A percentile compares a stretch with the other conserved stretches of the same genome.
phyloP scores from a whole-genome alignment of 2,797 vertebrate species.

The Scolopax rusticola region DNA sequence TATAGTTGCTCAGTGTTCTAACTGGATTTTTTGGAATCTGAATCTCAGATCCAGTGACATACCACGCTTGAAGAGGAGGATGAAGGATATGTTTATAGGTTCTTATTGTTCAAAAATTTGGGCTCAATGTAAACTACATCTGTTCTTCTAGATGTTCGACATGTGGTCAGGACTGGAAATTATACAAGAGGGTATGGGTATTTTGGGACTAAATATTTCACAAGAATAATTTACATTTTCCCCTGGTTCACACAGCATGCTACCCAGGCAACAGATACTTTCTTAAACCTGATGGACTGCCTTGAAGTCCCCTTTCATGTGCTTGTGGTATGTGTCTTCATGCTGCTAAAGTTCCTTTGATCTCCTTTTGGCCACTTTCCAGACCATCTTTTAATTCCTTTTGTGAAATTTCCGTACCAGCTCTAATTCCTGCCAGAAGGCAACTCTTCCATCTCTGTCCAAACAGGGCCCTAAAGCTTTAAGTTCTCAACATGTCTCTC shows the following conservation, averaged over 20 bases:
- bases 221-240: neutral
- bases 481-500: neutral
- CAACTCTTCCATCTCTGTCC: neutral
- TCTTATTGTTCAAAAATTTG: neutral
- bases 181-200: neutral
- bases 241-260: neutral
- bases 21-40: neutral
- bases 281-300: neutral
- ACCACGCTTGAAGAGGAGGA: neutral
- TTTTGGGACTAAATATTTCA: neutral
- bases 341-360: constrained; percentile 35
- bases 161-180: neutral
- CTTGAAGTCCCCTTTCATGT: constrained; percentile 9
- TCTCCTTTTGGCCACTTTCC: constrained; percentile 35
- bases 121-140: neutral
- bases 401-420: constrained; percentile 19
- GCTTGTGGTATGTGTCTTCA: neutral
- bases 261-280: neutral
- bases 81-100: neutral
- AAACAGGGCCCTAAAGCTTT: neutral
- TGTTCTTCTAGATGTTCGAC: neutral
- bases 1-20: neutral
- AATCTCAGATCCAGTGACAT: neutral
- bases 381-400: constrained; percentile 38
- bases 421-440: constrained; percentile 43